These are phyloP conservation scores for Erynnis tages DNA, from an alignment of 2,888 invertebrate genomes.

Conservation along the genomic window DNA sequence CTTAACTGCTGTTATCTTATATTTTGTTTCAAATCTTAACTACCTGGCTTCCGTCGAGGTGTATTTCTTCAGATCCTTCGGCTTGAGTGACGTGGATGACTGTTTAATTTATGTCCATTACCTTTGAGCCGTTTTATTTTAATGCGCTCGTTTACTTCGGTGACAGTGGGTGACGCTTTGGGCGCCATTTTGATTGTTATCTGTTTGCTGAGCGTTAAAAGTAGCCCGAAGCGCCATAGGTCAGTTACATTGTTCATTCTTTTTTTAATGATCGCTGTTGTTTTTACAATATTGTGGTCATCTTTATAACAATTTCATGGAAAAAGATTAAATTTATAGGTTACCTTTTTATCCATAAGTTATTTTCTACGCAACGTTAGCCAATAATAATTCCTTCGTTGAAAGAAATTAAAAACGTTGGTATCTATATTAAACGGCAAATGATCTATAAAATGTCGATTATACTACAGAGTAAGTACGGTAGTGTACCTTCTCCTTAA, in stretches of 20 bases:
- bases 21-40: conserved; percentile 77
- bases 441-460: too few relatives aligned
- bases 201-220: conserved; percentile 52
- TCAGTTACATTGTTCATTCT: conserved; percentile 47
- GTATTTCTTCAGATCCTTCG: conserved; percentile 61
- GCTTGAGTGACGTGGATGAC: conserved; percentile 73
- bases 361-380: neutral
- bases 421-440: too few relatives aligned
- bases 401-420: too few relatives aligned
- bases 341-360: neutral
- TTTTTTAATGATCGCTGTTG: conserved; percentile 32
- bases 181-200: conserved; percentile 77
- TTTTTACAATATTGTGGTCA: conserved; percentile 16
- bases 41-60: conserved; percentile 77
- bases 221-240: conserved; percentile 40
- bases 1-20: conserved; percentile 75
- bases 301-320: conserved; percentile 5
- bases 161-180: conserved; percentile 71
- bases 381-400: too few relatives aligned
- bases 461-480: too few relatives aligned
- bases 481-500: too few relatives aligned
- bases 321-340: neutral
- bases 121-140: conserved; percentile 66
- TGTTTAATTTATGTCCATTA: conserved; percentile 78
- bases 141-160: conserved; percentile 70